Conservation (phyloP, 1,140 invertebrate genomes). For the Papilio machaon region DNA sequence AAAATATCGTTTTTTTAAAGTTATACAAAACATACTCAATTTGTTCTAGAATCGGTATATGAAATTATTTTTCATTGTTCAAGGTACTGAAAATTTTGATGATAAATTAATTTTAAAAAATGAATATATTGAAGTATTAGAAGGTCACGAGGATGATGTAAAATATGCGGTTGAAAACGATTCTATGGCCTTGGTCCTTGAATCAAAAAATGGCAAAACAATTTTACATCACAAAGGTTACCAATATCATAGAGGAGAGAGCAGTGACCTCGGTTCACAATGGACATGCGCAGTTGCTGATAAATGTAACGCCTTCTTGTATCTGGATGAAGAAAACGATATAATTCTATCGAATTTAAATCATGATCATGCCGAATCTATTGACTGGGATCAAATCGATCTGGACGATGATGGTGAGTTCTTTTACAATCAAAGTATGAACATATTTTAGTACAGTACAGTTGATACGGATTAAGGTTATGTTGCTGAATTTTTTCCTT, state of each 20-base stretch:
- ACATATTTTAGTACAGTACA: not conserved
- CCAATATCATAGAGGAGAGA: conserved; percentile 60
- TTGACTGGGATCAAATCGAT: conserved; percentile 39
- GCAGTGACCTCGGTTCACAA: conserved; percentile 53
- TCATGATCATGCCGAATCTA: conserved; percentile 52
- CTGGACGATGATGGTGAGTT: conserved; percentile 52
- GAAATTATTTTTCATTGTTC: conserved; percentile 1
- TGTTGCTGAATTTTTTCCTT: not conserved
- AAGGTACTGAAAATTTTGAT: not conserved
- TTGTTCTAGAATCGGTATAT: not conserved
- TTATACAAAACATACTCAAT: not conserved
- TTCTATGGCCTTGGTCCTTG: conserved; percentile 51
- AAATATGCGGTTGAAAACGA: conserved; percentile 40
- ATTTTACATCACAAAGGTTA: conserved; percentile 62
- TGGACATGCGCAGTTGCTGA: conserved; percentile 63
- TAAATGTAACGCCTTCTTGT: conserved; percentile 57
- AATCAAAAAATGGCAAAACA: conserved; percentile 58
- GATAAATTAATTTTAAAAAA: not conserved
- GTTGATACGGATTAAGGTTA: not conserved
- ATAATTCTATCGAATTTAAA: conserved; percentile 53
- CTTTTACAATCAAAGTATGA: conserved; percentile 16
- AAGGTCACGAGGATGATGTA: conserved; percentile 43
- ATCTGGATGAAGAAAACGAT: conserved; percentile 60
- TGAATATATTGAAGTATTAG: conserved; percentile 36
- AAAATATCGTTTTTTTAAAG: not conserved